phyloP scores from a whole-genome alignment of 2,113 vertebrate species.

The Amphiprion ocellaris region DNA sequence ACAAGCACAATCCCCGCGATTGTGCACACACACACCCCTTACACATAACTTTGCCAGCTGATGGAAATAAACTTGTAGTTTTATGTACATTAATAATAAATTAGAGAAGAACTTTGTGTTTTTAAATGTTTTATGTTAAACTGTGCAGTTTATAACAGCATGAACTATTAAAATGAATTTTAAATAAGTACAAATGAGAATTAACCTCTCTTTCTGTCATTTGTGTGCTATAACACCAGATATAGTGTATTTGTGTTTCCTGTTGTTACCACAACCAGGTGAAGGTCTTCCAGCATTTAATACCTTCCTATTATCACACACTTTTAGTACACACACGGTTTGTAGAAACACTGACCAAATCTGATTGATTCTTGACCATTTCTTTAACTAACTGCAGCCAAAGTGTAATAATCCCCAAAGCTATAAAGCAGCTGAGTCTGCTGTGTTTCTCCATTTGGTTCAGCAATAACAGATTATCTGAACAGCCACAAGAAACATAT shows the following conservation, averaged over 20 bases:
- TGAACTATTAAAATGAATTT: no score
- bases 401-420: neutral
- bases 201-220: no score
- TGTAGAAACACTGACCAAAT: neutral
- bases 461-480: slow-evolving; percentile 29
- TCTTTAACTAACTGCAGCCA: slow-evolving; percentile 4
- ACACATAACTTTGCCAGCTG: neutral
- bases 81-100: neutral
- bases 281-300: neutral
- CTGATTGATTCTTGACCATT: neutral
- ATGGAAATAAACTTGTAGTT: slow-evolving; percentile 4
- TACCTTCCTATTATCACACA: neutral
- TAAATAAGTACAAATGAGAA: no score
- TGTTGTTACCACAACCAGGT: neutral
- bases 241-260: no score
- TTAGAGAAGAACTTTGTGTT: no score
- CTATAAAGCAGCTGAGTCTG: neutral
- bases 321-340: neutral
- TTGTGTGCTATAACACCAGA: no score
- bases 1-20: neutral
- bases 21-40: no score
- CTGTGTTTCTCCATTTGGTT: slow-evolving; percentile 21
- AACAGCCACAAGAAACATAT: neutral
- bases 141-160: no score
- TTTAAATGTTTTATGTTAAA: no score